A percentile compares a stretch with the other conserved stretches of the same genome.
These are phyloP conservation scores for Papilio dardanus DNA, from an alignment of 1,140 invertebrate genomes.

Conservation along the genomic window DNA sequence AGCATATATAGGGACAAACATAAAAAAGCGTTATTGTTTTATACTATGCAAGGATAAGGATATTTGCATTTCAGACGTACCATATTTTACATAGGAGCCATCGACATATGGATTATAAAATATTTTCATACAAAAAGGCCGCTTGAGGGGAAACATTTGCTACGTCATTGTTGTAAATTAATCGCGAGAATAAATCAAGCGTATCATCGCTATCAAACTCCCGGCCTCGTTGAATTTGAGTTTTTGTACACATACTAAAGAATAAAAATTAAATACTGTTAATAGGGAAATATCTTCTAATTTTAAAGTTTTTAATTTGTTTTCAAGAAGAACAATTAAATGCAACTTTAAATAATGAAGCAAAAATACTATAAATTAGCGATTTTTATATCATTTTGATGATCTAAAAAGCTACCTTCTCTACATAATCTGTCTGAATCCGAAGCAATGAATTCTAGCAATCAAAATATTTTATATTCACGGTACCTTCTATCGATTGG, in stretches of 20 bases:
- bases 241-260: conserved; percentile 8
- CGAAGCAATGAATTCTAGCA: too few relatives aligned
- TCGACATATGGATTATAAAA: conserved; percentile 18
- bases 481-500: too few relatives aligned
- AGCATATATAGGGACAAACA: too few relatives aligned
- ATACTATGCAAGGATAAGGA: too few relatives aligned
- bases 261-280: too few relatives aligned
- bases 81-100: too few relatives aligned
- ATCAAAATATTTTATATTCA: too few relatives aligned
- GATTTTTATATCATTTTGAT: background rate
- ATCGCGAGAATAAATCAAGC: conserved; percentile 34
- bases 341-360: background rate
- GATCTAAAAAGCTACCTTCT: too few relatives aligned
- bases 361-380: background rate
- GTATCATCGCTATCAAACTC: conserved; percentile 34
- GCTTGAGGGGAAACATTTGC: conserved; percentile 7
- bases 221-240: background rate
- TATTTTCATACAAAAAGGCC: conserved; percentile 25
- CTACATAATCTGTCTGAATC: too few relatives aligned
- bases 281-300: background rate
- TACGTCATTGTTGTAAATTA: conserved; percentile 37
- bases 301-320: background rate
- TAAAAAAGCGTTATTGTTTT: too few relatives aligned
- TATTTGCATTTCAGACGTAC: too few relatives aligned
- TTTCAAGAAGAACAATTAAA: background rate